Conservation (phyloP, 2,797 vertebrate genomes). For the Pangasius mekongensis region DNA sequence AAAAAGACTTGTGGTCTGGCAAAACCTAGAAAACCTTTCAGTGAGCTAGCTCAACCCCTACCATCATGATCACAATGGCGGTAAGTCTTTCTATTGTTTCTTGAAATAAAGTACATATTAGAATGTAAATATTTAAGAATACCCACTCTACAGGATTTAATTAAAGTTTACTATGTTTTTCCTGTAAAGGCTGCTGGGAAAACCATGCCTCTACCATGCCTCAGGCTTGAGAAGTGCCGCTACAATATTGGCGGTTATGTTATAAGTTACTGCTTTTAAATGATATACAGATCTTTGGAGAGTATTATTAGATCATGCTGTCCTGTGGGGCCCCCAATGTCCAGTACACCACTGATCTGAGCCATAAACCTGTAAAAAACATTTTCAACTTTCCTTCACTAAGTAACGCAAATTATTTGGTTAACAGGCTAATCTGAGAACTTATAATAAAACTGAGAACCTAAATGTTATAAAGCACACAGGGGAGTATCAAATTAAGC, state of each 20-base stretch:
- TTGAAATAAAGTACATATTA: not conserved
- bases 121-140: not conserved
- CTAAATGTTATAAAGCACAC: not conserved
- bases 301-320: not conserved
- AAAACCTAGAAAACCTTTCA: not conserved
- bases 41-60: not conserved
- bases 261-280: slow-evolving; percentile 11
- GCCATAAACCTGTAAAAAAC: not conserved
- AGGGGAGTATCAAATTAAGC: not conserved
- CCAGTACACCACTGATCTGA: not conserved
- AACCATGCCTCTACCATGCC: not conserved
- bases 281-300: not conserved
- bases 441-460: not conserved
- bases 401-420: not conserved
- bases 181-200: not conserved
- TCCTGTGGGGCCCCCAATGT: not conserved
- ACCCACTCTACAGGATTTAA: not conserved
- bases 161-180: not conserved
- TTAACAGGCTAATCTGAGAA: not conserved
- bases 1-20: not conserved
- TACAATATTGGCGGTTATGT: not conserved
- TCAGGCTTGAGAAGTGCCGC: too few relatives aligned
- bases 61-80: not conserved
- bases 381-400: not conserved
- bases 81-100: not conserved